Evolutionary conservation across 2,888 invertebrate species (phyloP).

Genomic region (Urechis unicinctus): DNA sequence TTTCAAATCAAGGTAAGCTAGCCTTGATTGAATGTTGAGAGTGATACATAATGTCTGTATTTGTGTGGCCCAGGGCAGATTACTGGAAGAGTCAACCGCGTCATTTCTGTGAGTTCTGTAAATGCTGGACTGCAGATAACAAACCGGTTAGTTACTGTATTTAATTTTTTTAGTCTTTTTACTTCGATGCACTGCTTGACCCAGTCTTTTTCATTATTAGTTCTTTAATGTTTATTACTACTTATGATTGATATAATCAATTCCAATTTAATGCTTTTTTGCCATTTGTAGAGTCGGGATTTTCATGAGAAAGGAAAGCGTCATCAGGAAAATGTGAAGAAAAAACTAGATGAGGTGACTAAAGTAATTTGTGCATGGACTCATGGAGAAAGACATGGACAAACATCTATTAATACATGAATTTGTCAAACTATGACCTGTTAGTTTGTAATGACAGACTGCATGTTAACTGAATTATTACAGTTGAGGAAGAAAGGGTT

Average conservation of each 20-base stretch:
- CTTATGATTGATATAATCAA: background rate
- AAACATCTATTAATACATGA: too few species aligned
- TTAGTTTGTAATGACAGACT: background rate
- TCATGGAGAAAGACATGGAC: too few species aligned
- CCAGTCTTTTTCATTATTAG: background rate
- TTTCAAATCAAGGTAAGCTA: too few species aligned
- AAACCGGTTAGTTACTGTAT: constrained; percentile 71
- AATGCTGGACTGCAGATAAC: constrained; percentile 97
- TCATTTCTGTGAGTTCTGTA: constrained; percentile 95
- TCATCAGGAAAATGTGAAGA: constrained; percentile 86
- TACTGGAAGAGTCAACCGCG: constrained; percentile 89
- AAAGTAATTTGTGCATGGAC: background rate
- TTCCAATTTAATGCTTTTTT: constrained; percentile 7
- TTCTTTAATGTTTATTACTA: background rate
- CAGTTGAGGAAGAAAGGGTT: constrained; percentile 72
- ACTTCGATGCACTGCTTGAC: too few species aligned
- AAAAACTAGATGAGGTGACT: constrained; percentile 67
- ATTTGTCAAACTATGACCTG: background rate
- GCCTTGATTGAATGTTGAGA: too few species aligned
- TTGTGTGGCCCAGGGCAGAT: constrained; percentile 54
- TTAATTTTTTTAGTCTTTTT: background rate
- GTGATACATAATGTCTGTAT: too few species aligned
- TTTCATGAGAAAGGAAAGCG: constrained; percentile 90
- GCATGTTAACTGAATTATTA: constrained; percentile 2
- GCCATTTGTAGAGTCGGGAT: constrained; percentile 69